These are phyloP conservation scores for Macroramphosus scolopax DNA, from an alignment of 2,797 vertebrate species.

Conservation along the genomic window DNA sequence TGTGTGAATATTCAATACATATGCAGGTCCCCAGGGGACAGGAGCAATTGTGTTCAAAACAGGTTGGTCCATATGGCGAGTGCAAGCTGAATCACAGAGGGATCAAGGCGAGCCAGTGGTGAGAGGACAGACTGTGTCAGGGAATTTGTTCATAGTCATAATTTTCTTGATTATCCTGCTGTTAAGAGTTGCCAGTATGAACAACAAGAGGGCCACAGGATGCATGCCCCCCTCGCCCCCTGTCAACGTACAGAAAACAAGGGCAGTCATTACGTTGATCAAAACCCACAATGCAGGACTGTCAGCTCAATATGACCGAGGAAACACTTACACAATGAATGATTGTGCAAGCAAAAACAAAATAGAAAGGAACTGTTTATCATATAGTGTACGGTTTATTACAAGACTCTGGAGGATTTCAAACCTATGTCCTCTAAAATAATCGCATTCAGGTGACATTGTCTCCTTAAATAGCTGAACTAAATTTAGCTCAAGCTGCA, in stretches of 20 bases:
- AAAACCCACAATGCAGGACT: constrained; percentile 10
- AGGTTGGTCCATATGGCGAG: constrained; percentile 47
- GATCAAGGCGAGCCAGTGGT: constrained; percentile 48
- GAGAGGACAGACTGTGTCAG: constrained; percentile 56
- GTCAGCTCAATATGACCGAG: constrained; percentile 6
- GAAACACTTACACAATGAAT: neutral
- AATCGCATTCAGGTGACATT: constrained; percentile 21
- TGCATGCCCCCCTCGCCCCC: neutral
- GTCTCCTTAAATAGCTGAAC: constrained; percentile 32
- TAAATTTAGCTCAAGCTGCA: constrained; percentile 42
- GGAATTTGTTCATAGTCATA: constrained; percentile 19
- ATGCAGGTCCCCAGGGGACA: neutral
- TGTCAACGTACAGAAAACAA: too few relatives aligned
- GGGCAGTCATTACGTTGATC: constrained; percentile 11
- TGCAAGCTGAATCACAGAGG: constrained; percentile 41
- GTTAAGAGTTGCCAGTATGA: constrained; percentile 19
- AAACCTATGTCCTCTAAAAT: constrained; percentile 5
- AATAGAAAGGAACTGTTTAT: neutral
- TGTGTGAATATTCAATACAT: constrained; percentile 11
- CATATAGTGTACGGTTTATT: neutral
- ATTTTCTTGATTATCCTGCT: constrained; percentile 21
- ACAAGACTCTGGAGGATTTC: constrained; percentile 5
- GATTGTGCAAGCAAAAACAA: neutral
- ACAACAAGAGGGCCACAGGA: constrained; percentile 13
- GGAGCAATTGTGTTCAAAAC: constrained; percentile 17